Conservation (phyloP, 2,113 vertebrate species). For the Marmota monax region DNA sequence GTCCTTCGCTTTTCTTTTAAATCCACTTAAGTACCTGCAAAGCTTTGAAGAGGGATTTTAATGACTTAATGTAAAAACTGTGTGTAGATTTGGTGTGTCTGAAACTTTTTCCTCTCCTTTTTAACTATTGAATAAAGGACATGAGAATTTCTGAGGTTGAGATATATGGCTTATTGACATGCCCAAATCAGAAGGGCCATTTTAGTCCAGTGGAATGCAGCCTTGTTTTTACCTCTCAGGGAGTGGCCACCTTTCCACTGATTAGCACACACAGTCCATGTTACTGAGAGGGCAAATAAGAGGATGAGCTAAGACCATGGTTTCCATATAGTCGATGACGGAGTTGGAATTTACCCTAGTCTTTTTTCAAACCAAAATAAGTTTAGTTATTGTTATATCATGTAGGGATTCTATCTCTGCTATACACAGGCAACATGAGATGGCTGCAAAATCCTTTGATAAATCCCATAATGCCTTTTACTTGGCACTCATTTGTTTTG, state of each 20-base stretch:
- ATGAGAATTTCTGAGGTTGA: neutral
- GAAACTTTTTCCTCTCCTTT: neutral
- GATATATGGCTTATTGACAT: neutral
- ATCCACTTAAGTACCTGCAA: constrained; percentile 56
- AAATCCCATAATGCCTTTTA: neutral
- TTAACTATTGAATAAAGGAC: constrained; percentile 1
- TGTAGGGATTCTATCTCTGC: neutral
- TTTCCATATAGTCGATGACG: neutral
- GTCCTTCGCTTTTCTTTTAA: constrained; percentile 64
- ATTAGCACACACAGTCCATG: neutral
- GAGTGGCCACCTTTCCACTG: neutral
- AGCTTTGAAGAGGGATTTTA: constrained; percentile 70
- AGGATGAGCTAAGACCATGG: neutral
- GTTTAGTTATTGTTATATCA: neutral
- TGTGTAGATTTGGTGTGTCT: constrained; percentile 43
- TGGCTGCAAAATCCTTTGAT: neutral
- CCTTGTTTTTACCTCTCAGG: neutral
- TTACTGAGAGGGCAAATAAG: neutral
- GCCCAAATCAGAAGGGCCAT: neutral
- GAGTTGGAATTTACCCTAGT: neutral
- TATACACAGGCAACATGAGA: neutral
- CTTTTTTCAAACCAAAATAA: neutral
- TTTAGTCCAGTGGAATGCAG: neutral
- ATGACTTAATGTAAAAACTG: constrained; percentile 57
- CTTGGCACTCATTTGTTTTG: neutral